Percentiles rank a stretch among this genome's conserved stretches.
Evolutionary conservation across 2,113 vertebrate genomes (phyloP).

Genomic region (Ondatra zibethicus): DNA sequence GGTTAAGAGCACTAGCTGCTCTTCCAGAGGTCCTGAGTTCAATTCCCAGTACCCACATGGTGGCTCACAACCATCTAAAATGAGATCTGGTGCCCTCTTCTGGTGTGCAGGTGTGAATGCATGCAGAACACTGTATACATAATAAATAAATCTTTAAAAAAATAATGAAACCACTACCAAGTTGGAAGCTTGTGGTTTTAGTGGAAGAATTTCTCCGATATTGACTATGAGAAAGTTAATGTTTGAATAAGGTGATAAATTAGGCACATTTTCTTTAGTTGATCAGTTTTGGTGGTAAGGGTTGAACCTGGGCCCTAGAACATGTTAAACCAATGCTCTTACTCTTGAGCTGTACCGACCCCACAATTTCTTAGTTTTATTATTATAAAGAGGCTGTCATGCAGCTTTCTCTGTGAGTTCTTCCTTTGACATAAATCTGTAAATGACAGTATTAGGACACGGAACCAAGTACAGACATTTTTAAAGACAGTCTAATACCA

Average conservation of each 20-base stretch:
- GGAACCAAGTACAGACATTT: not conserved
- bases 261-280: not conserved
- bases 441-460: not conserved
- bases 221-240: conserved; percentile 46
- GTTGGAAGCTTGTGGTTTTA: conserved; percentile 30
- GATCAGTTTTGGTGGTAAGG: not conserved
- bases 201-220: conserved; percentile 24
- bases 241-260: conserved; percentile 5
- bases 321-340: not conserved
- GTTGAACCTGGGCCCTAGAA: not conserved
- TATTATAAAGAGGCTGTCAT: not conserved
- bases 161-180: not conserved
- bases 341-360: not conserved
- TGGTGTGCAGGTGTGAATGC: too few relatives aligned
- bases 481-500: not conserved
- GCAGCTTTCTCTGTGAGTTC: conserved; percentile 19
- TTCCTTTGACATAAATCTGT: not conserved
- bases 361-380: conserved; percentile 30
- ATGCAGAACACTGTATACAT: too few relatives aligned
- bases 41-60: too few relatives aligned
- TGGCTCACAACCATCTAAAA: too few relatives aligned
- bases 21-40: too few relatives aligned
- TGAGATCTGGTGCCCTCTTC: too few relatives aligned
- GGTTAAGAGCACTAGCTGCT: too few relatives aligned
- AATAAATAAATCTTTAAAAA: too few relatives aligned